Conservation (phyloP, 2,888 invertebrate species). For the Dasypogon diadema region DNA sequence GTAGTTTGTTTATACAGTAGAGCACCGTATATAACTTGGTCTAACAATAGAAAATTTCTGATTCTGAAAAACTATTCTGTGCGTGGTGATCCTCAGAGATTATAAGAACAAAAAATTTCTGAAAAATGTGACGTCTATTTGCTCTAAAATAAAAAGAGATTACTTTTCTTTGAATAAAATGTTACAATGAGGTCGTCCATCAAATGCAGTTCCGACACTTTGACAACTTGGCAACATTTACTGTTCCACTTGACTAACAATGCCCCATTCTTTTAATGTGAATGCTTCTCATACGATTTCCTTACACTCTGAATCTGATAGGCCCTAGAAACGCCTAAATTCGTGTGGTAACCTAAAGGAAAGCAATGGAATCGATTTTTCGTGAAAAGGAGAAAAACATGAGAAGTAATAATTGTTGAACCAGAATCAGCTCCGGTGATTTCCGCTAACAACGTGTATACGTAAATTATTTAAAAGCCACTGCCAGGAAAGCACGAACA, state of each 20-base stretch:
- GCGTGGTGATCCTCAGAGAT: no score
- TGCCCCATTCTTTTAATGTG: conserved; percentile 1
- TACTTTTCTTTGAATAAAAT: neutral
- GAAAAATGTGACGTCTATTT: no score
- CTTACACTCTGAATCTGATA: conserved; percentile 19
- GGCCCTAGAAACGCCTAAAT: no score
- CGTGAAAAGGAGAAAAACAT: neutral
- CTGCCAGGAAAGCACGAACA: conserved; percentile 25
- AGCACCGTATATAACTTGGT: no score
- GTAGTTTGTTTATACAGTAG: no score
- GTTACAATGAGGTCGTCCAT: conserved; percentile 18
- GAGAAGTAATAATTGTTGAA: conserved; percentile 38
- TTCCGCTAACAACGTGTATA: conserved; percentile 44
- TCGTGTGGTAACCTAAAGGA: neutral
- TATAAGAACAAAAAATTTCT: no score
- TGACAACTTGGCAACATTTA: conserved; percentile 21
- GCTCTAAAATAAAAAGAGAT: no score
- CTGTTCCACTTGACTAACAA: conserved; percentile 17
- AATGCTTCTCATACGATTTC: conserved; percentile 4
- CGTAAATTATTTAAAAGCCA: conserved; percentile 46
- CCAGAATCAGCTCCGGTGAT: conserved; percentile 33
- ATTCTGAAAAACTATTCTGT: no score
- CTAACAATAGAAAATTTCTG: no score
- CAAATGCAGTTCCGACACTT: neutral
- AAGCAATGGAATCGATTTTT: conserved; percentile 18